These are phyloP conservation scores for Siniperca chuatsi DNA, from an alignment of 2,113 vertebrate species.

Conservation along the genomic window DNA sequence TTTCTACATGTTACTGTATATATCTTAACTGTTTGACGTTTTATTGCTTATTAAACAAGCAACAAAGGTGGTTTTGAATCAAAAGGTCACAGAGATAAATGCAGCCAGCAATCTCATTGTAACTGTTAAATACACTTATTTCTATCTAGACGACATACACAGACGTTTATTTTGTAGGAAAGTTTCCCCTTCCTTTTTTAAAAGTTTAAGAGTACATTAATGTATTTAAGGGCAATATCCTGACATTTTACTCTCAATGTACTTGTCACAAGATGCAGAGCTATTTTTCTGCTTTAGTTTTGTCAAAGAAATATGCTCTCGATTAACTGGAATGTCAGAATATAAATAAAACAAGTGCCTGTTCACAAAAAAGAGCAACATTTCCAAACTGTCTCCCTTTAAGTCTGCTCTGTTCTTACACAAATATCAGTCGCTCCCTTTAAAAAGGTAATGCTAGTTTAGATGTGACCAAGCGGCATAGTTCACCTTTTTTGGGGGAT, in stretches of 20 bases:
- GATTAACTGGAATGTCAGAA: conserved; percentile 7
- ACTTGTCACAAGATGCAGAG: background rate
- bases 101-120: background rate
- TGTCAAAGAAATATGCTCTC: background rate
- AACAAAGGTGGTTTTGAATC: conserved; percentile 11
- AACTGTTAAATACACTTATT: background rate
- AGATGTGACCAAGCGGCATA: background rate
- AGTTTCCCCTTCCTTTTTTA: background rate
- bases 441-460: background rate
- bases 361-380: background rate
- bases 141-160: background rate
- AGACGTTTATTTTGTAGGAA: background rate
- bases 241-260: background rate
- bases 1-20: background rate
- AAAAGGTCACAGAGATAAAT: background rate
- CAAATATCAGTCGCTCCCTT: no score
- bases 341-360: background rate
- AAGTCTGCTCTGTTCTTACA: background rate
- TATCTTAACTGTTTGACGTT: background rate
- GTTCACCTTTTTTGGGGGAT: background rate
- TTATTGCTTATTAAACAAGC: conserved; percentile 9
- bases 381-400: background rate
- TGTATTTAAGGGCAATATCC: background rate
- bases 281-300: background rate
- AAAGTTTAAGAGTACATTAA: background rate